Conservation (phyloP, 2,113 vertebrate genomes). For the Euleptes europaea region DNA sequence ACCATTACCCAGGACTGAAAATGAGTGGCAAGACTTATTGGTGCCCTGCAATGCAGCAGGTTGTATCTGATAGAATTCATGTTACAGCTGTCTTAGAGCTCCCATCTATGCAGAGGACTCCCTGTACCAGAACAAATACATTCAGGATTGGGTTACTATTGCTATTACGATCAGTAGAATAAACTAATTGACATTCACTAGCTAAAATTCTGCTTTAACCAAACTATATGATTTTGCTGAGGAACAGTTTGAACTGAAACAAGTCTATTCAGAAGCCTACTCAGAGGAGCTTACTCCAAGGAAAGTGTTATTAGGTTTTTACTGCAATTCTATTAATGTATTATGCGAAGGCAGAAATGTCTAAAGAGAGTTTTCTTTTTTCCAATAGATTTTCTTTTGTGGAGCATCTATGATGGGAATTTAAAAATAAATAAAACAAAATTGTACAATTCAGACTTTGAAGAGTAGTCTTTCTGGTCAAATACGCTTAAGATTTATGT, state of each 20-base stretch:
- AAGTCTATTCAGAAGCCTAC: too few species aligned
- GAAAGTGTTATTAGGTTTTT: too few species aligned
- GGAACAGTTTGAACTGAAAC: not conserved
- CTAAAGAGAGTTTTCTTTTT: not conserved
- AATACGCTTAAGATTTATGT: slow-evolving; percentile 74
- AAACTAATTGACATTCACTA: not conserved
- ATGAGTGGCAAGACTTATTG: too few species aligned
- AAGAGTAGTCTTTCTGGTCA: slow-evolving; percentile 60
- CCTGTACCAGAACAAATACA: not conserved
- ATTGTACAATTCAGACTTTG: slow-evolving; percentile 39
- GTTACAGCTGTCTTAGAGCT: too few species aligned
- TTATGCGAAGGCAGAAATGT: slow-evolving; percentile 33
- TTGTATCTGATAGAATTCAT: too few species aligned
- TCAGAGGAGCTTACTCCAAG: too few species aligned
- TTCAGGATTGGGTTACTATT: not conserved
- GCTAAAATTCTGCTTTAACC: not conserved
- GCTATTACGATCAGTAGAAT: not conserved
- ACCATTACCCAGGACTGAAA: too few species aligned
- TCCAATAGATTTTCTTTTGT: not conserved
- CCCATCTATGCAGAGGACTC: too few species aligned
- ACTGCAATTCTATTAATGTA: slow-evolving; percentile 23
- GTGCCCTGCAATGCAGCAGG: too few species aligned
- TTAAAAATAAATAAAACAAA: not conserved
- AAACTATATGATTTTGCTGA: not conserved
- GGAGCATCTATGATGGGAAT: not conserved